A percentile compares a stretch with the other conserved stretches of the same genome.
phyloP scores from a whole-genome alignment of 2,797 vertebrate genomes.

The Pangasius djambal region DNA sequence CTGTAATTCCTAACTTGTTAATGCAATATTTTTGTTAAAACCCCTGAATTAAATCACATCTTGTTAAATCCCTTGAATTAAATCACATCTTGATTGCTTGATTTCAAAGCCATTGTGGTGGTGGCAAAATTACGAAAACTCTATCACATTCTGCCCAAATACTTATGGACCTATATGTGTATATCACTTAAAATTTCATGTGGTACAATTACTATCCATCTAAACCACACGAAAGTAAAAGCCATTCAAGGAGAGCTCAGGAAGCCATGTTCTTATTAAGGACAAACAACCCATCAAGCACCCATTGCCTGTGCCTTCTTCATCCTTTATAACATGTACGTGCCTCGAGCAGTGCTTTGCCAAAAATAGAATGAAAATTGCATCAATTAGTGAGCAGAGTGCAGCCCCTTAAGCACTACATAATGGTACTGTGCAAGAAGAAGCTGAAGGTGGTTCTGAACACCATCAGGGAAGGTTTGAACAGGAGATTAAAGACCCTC shows the following conservation, averaged over 20 bases:
- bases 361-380: conserved; percentile 60
- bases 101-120: no score
- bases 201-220: conserved; percentile 35
- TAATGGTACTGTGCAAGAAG: conserved; percentile 51
- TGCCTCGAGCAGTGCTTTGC: conserved; percentile 44
- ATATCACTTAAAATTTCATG: background rate
- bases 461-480: conserved; percentile 51
- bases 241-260: conserved; percentile 36
- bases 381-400: conserved; percentile 58
- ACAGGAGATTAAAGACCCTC: conserved; percentile 51
- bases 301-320: conserved; percentile 8
- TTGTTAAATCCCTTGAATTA: no score
- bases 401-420: conserved; percentile 42
- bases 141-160: no score
- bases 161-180: no score
- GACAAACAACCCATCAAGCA: conserved; percentile 41
- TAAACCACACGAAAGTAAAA: conserved; percentile 33
- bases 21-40: no score
- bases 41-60: no score
- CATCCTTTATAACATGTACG: conserved; percentile 29
- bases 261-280: conserved; percentile 47
- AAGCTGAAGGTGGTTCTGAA: conserved; percentile 23
- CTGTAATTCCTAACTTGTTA: no score
- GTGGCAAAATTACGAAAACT: no score
- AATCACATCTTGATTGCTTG: no score